Evolutionary conservation across 2,888 invertebrate genomes (phyloP).

Genomic region (Junonia oenone): DNA sequence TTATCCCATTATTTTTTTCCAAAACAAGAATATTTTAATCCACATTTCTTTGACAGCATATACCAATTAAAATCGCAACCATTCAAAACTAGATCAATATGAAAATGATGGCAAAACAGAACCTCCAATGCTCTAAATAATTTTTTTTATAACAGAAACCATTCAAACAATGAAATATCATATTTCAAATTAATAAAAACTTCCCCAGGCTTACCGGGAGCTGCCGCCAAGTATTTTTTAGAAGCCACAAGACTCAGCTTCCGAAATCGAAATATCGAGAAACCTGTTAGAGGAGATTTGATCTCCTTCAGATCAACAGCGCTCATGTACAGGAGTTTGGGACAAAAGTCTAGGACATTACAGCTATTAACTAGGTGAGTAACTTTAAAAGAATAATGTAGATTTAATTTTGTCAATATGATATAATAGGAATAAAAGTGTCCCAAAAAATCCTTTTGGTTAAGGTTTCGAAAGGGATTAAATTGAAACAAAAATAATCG

Average conservation of each 20-base stretch:
- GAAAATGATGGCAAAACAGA: background rate
- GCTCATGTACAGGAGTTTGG: constrained; percentile 81
- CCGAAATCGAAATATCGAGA: constrained; percentile 46
- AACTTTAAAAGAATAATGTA: no score
- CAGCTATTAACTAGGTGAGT: constrained; percentile 83
- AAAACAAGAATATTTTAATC: no score
- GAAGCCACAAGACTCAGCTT: constrained; percentile 68
- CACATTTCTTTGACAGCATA: no score
- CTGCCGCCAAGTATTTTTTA: constrained; percentile 60
- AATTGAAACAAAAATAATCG: no score
- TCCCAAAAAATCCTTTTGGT: no score
- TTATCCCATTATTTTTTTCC: no score
- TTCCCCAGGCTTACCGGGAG: constrained; percentile 50
- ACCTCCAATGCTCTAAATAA: background rate
- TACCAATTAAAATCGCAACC: no score
- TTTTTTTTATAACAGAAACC: background rate
- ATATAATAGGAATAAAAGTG: no score
- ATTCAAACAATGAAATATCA: background rate
- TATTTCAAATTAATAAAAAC: constrained; percentile 4
- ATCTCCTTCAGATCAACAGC: constrained; percentile 82
- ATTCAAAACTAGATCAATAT: background rate
- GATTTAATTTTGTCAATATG: no score
- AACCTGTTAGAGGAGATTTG: constrained; percentile 76
- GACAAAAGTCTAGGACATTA: constrained; percentile 83
- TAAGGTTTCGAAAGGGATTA: no score